Percentiles rank a stretch among this genome's conserved stretches.
phyloP scores from a whole-genome alignment of 1,140 invertebrate species.

The Cydia pomonella region DNA sequence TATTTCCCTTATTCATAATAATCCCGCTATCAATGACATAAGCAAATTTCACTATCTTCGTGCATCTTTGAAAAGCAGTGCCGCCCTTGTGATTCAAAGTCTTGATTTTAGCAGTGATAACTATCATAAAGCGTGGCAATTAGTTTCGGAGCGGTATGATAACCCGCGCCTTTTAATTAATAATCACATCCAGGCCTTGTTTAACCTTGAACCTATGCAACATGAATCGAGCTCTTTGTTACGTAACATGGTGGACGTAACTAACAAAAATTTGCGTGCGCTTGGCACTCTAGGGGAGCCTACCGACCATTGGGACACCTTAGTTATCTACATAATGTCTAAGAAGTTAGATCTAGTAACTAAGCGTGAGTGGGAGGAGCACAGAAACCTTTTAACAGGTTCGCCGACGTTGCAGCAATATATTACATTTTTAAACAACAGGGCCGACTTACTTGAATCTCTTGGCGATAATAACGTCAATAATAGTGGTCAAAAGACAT shows the following conservation, averaged over 20 bases:
- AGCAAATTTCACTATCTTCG: constrained; percentile 41
- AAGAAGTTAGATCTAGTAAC: constrained; percentile 33
- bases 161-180: constrained; percentile 37
- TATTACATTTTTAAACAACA: constrained; percentile 33
- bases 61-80: constrained; percentile 47
- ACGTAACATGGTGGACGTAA: constrained; percentile 29
- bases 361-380: constrained; percentile 33
- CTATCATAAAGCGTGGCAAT: constrained; percentile 37
- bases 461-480: constrained; percentile 5
- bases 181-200: constrained; percentile 37
- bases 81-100: constrained; percentile 46
- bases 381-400: constrained; percentile 8
- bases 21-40: constrained; percentile 40
- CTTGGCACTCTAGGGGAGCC: constrained; percentile 23
- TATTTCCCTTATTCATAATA: constrained; percentile 50
- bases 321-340: constrained; percentile 26
- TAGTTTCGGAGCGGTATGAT: constrained; percentile 38
- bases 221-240: neutral
- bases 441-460: constrained; percentile 30
- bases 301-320: constrained; percentile 30
- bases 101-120: constrained; percentile 45
- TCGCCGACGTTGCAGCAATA: constrained; percentile 33
- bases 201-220: constrained; percentile 30
- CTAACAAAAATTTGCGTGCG: constrained; percentile 29
- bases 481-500: neutral